phyloP scores from a whole-genome alignment of 37 sponge, comb jelly and placozoan genomes.

The Haliclona indistincta region DNA sequence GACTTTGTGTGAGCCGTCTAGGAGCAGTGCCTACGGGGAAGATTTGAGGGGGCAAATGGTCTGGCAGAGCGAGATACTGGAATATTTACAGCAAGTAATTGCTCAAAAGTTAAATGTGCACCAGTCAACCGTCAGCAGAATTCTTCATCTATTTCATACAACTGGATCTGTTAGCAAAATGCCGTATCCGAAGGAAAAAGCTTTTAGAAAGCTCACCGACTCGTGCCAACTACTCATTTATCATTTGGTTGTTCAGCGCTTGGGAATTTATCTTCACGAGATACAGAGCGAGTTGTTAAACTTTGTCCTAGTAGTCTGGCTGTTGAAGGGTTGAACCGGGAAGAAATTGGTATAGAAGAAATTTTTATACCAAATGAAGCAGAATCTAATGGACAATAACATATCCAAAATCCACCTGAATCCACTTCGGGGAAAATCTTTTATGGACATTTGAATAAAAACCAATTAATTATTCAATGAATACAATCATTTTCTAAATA shows the following conservation, averaged over 20 bases:
- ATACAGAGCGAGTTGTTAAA: conserved; percentile 22
- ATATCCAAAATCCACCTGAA: too few species aligned
- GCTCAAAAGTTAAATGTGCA: conserved; percentile 32
- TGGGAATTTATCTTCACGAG: conserved; percentile 22
- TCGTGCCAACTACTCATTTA: conserved; percentile 22
- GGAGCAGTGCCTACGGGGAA: conserved; percentile 30
- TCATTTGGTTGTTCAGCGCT: conserved; percentile 14
- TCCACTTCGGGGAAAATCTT: too few species aligned
- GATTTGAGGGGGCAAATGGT: conserved; percentile 33
- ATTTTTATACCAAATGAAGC: too few species aligned
- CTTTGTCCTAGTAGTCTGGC: too few species aligned
- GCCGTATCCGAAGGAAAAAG: conserved; percentile 10
- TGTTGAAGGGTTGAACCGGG: too few species aligned
- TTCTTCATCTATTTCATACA: conserved; percentile 5
- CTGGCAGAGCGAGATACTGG: conserved; percentile 21
- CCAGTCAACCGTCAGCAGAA: conserved; percentile 12
- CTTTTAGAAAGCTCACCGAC: conserved; percentile 10
- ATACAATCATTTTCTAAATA: too few species aligned
- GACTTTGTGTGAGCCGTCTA: too few species aligned
- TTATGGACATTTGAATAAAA: too few species aligned
- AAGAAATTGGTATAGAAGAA: too few species aligned
- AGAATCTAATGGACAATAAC: too few species aligned
- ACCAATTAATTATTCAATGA: too few species aligned
- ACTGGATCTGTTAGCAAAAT: conserved; percentile 27
- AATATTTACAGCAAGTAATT: background rate